Evolutionary conservation across 2,797 vertebrate species (phyloP).

Genomic region (Periophthalmus magnuspinnatus): DNA sequence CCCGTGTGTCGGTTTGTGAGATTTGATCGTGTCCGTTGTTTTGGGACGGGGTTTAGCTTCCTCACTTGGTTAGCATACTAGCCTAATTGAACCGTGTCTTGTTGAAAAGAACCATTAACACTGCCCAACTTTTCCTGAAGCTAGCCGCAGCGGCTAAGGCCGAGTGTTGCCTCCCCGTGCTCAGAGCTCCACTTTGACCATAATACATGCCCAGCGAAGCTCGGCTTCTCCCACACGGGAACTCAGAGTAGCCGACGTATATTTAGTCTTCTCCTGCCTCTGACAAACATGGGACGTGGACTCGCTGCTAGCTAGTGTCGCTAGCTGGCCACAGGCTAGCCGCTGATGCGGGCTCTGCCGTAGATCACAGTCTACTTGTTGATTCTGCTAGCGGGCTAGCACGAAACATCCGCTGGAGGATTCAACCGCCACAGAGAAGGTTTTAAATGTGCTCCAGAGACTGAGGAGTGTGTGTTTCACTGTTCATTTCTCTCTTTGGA

Average conservation of each 20-base stretch:
- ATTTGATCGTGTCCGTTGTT: neutral
- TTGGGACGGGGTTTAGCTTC: conserved; percentile 31
- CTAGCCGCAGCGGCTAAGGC: conserved; percentile 54
- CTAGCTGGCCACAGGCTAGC: conserved; percentile 54
- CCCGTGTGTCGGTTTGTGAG: conserved; percentile 10
- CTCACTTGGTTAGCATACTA: conserved; percentile 55
- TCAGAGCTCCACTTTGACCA: neutral
- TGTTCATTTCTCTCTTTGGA: conserved; percentile 45
- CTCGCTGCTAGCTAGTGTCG: conserved; percentile 60
- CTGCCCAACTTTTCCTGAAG: conserved; percentile 57
- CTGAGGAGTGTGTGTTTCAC: conserved; percentile 47
- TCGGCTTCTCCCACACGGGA: conserved; percentile 11
- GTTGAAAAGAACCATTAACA: conserved; percentile 35
- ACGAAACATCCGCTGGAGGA: conserved; percentile 44
- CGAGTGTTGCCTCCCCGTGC: neutral
- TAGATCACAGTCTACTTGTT: conserved; percentile 76
- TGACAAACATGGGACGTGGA: conserved; percentile 68
- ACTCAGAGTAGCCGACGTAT: conserved; percentile 19
- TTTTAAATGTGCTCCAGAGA: conserved; percentile 72
- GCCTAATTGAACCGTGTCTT: conserved; percentile 51
- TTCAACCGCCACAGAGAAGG: conserved; percentile 14
- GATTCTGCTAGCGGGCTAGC: conserved; percentile 72
- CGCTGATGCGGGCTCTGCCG: conserved; percentile 63
- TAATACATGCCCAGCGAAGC: neutral
- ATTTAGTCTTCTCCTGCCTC: conserved; percentile 34